These are phyloP conservation scores for Tricholauxania praeusta DNA, from an alignment of 2,888 invertebrate genomes.

Conservation along the genomic window DNA sequence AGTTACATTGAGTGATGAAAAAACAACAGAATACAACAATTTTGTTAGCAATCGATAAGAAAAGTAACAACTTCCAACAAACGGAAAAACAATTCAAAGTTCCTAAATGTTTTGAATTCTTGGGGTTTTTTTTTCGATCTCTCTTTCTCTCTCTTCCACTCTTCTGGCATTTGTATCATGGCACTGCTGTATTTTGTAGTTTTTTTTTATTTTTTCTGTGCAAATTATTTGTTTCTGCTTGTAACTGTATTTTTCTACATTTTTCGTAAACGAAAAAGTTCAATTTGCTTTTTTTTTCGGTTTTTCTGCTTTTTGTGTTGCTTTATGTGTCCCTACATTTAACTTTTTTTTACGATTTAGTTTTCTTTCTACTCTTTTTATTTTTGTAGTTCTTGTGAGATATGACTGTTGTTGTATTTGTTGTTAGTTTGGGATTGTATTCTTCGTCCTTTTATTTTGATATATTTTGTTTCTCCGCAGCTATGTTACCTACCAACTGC, in stretches of 20 bases:
- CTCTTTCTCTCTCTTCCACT: neutral
- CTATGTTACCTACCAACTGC: slow-evolving; percentile 44
- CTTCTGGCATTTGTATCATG: too few relatives aligned
- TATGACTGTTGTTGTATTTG: slow-evolving; percentile 8
- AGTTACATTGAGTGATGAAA: too few relatives aligned
- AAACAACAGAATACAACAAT: neutral
- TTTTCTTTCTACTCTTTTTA: slow-evolving; percentile 49
- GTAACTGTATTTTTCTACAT: slow-evolving; percentile 1
- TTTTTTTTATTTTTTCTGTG: neutral
- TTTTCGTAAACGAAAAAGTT: neutral
- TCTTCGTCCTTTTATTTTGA: slow-evolving; percentile 41
- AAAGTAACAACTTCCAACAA: slow-evolving; percentile 17
- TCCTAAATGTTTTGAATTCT: slow-evolving; percentile 31
- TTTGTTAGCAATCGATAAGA: slow-evolving; percentile 20
- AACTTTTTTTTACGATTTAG: slow-evolving; percentile 51
- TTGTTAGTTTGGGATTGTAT: slow-evolving; percentile 13
- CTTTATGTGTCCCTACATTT: slow-evolving; percentile 23
- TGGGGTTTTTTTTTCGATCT: neutral
- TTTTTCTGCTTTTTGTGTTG: slow-evolving; percentile 36
- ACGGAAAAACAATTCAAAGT: slow-evolving; percentile 22
- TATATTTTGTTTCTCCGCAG: slow-evolving; percentile 24
- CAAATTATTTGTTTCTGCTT: neutral
- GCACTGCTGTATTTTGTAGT: slow-evolving; percentile 3
- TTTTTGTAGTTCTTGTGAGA: slow-evolving; percentile 11
- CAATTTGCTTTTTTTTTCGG: neutral